Evolutionary conservation across 92 coral and sea anemone species (phyloP), one percentile per base, ranked within the genome.

Genomic region (Porites evermanni): DNA sequence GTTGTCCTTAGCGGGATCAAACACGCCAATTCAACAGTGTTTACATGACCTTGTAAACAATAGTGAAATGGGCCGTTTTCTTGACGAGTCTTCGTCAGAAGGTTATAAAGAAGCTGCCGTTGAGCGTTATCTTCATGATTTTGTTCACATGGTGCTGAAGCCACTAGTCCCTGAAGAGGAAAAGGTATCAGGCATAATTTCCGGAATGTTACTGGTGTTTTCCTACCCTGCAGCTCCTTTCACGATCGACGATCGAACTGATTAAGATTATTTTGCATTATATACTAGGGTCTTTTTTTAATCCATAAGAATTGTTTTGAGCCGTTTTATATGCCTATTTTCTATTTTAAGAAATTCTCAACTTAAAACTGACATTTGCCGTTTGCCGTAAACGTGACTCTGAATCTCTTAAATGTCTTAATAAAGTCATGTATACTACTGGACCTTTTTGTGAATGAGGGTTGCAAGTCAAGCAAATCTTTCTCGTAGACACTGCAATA

Each of bases 141-240:
- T 93, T 78, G 89, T 91, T 50, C 96, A 93, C 78, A 93, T 93
- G 96, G 86, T 79, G 70, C 87, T 88, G 85, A 88, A 88, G 69
- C 90, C 96, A 0, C 56, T 75, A 18, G 94, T 75, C 19, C 71
- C 82, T 11, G 87, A 71, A 18, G 92, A 81, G 67, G 89, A 56
- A 78, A 74, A 93, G 94, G 96, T 92, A 86, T 26, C 72, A 4
- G 11, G 23, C 58, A 21, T 23, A 16, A 84, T 61, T 12, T 6
- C 2, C 3, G 13, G 61, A 14, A 56, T 38, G 47, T 38, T 38
- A 38, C 47, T 38, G 6, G 47, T 38, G 47, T 4, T 38, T 38
- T 38, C 6, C 47, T 38, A 38, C 47, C 47, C 47, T 38, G 6
- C 47, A 38, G 47, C 47, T 38, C 47, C 47, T 38, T 38, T 38